These are phyloP conservation scores for Antechinus flavipes DNA, from an alignment of 2,113 vertebrate species.

Conservation along the genomic window DNA sequence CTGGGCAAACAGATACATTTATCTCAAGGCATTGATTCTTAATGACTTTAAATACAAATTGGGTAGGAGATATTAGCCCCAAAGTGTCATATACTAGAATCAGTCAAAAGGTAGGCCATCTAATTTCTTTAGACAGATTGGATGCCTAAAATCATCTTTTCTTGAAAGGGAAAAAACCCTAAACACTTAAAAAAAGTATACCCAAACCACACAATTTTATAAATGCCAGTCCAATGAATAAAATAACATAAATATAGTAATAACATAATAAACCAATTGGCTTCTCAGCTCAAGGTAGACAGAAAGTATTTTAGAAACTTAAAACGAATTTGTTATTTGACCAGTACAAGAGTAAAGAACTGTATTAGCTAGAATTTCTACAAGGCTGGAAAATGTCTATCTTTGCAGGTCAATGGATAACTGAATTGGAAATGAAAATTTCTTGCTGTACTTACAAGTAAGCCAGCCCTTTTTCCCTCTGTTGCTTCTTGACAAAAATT, in stretches of 20 bases:
- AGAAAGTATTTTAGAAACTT: slow-evolving; percentile 9
- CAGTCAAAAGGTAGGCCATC: not conserved
- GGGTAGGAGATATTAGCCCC: not conserved
- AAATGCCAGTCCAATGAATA: not conserved
- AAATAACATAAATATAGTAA: not conserved
- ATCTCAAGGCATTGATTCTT: not conserved
- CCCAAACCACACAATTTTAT: not conserved
- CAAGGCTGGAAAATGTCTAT: not conserved
- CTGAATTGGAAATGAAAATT: not conserved
- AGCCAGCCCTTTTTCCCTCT: not conserved
- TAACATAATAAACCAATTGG: not conserved
- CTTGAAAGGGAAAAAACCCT: not conserved
- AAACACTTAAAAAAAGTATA: not conserved
- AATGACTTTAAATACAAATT: not conserved
- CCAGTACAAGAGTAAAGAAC: not conserved
- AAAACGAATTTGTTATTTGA: not conserved
- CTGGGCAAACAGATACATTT: not conserved
- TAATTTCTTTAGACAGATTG: not conserved
- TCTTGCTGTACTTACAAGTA: not conserved
- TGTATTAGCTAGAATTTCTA: not conserved
- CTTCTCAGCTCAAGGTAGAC: not conserved
- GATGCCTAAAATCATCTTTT: not conserved
- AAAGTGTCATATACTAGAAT: not conserved
- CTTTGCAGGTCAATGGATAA: not conserved
- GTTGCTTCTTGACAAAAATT: not conserved